phyloP scores from a whole-genome alignment of 2,113 vertebrate species.

The Ramphastos sulfuratus region DNA sequence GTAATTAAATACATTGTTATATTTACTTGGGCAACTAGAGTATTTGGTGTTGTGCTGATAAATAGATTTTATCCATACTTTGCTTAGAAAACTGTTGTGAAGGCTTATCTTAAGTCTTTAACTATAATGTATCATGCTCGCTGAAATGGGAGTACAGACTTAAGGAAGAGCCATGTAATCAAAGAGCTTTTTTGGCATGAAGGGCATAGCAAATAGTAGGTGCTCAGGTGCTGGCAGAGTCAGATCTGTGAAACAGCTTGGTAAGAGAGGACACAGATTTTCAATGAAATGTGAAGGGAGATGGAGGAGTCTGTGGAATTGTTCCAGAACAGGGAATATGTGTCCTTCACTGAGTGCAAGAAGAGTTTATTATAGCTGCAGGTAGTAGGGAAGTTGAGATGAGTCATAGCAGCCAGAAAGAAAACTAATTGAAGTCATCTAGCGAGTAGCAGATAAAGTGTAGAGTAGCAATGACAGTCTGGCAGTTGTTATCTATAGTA shows the following conservation, averaged over 20 bases:
- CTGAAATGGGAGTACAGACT: not conserved
- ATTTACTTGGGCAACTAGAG: not conserved
- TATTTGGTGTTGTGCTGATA: not conserved
- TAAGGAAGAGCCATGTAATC: not conserved
- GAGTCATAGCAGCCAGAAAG: not conserved
- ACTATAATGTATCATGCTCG: accelerated
- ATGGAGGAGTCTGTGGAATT: not conserved
- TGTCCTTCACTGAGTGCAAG: not conserved
- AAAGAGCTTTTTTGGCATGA: not conserved
- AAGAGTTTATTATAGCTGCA: not conserved
- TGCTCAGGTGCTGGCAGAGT: not conserved
- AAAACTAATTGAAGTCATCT: not conserved
- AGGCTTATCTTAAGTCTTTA: not conserved
- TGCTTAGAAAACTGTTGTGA: not conserved
- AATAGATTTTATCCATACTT: not conserved
- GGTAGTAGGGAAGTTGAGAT: not conserved
- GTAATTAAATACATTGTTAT: not conserved
- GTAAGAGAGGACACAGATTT: not conserved
- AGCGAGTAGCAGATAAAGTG: not conserved
- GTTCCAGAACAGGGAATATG: not conserved
- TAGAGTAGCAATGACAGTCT: not conserved
- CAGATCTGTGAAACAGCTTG: not conserved
- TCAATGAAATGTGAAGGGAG: not conserved
- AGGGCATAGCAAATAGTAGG: not conserved
- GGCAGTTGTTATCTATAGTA: not conserved